Evolutionary conservation across 2,113 vertebrate genomes (phyloP).

Genomic region (Calyptommatus sinebrachiatus): DNA sequence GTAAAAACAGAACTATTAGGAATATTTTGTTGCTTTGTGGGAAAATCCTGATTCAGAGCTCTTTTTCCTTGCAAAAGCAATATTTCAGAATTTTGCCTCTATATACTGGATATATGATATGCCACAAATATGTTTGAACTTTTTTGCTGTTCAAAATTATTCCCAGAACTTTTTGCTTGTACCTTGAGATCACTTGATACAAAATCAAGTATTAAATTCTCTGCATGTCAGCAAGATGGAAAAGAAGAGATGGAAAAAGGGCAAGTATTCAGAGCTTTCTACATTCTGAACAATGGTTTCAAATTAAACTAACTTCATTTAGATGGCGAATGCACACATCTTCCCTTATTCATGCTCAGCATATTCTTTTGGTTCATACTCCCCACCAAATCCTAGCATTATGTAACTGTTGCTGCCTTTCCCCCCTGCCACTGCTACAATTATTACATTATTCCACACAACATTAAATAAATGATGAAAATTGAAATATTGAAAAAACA

Average conservation of each 20-base stretch:
- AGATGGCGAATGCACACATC: constrained; percentile 28
- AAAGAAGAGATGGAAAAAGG: neutral
- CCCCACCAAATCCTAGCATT: neutral
- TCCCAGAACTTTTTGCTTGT: constrained; percentile 10
- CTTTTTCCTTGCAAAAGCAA: too few species aligned
- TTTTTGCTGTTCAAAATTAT: neutral
- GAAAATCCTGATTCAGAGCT: too few species aligned
- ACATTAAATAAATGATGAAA: neutral
- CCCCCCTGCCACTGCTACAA: neutral
- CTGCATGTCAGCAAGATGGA: neutral
- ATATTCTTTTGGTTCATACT: constrained; percentile 2
- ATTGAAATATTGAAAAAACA: constrained; percentile 8
- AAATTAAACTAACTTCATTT: constrained; percentile 16
- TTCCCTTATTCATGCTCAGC: neutral
- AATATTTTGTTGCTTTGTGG: too few species aligned
- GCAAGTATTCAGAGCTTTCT: constrained; percentile 31
- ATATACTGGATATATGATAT: too few species aligned
- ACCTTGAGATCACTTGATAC: neutral
- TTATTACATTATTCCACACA: neutral
- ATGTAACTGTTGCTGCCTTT: neutral
- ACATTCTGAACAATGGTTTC: constrained; percentile 4
- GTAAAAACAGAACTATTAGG: too few species aligned
- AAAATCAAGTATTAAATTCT: neutral
- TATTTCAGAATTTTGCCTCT: too few species aligned
- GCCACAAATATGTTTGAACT: neutral